Conservation (phyloP, 2,888 invertebrate species). For the Coleophora deauratella region DNA sequence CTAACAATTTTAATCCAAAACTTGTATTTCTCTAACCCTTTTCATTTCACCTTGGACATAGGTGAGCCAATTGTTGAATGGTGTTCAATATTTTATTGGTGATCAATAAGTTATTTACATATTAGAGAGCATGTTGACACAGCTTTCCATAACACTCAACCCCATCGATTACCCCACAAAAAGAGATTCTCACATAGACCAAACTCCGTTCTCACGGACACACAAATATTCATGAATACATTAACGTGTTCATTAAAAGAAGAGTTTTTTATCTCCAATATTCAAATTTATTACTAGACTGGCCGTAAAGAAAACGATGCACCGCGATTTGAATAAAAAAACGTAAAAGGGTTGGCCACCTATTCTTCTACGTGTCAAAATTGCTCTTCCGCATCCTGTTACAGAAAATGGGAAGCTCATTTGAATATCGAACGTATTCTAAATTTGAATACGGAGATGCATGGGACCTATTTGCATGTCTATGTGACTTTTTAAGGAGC, state of each 20-base stretch:
- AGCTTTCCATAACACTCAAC: slow-evolving; percentile 62
- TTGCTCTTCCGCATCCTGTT: slow-evolving; percentile 62
- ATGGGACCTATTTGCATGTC: slow-evolving; percentile 59
- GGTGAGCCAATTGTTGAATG: neutral
- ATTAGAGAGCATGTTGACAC: slow-evolving; percentile 54
- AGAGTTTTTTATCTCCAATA: slow-evolving; percentile 48
- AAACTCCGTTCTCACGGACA: slow-evolving; percentile 46
- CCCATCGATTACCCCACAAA: slow-evolving; percentile 58
- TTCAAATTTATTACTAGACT: slow-evolving; percentile 37
- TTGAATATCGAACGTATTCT: slow-evolving; percentile 59
- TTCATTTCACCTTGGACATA: neutral
- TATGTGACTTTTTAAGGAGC: slow-evolving; percentile 26
- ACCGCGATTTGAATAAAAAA: slow-evolving; percentile 60
- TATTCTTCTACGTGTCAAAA: slow-evolving; percentile 71
- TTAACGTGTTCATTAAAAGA: slow-evolving; percentile 43
- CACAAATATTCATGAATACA: slow-evolving; percentile 54
- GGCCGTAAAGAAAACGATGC: slow-evolving; percentile 39
- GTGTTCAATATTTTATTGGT: neutral
- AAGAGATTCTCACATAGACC: slow-evolving; percentile 44
- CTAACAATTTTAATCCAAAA: neutral
- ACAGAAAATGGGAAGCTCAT: slow-evolving; percentile 47
- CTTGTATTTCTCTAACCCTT: neutral
- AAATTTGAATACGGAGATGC: slow-evolving; percentile 36
- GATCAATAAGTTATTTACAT: slow-evolving; percentile 10
- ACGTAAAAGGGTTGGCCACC: slow-evolving; percentile 46